These are phyloP conservation scores for Salarias fasciatus DNA, from an alignment of 2,797 vertebrate species.

Conservation along the genomic window DNA sequence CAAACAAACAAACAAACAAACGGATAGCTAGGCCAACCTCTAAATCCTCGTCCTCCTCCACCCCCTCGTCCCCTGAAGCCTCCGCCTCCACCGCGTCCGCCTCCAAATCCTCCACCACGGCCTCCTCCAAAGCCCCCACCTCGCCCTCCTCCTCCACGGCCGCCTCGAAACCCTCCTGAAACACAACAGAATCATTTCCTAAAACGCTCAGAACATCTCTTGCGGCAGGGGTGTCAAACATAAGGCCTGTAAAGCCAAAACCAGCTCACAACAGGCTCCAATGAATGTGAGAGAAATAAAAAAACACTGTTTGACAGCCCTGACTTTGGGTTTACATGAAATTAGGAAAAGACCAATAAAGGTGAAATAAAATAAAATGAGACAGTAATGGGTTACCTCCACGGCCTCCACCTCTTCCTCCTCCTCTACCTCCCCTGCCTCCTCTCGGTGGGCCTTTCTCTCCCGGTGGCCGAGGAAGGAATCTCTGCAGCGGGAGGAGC, in stretches of 20 bases:
- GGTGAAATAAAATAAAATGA: conserved; percentile 2
- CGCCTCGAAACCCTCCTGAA: conserved; percentile 91
- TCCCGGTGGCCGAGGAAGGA: conserved; percentile 94
- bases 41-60: conserved; percentile 88
- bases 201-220: too few species aligned
- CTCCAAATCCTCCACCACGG: conserved; percentile 86
- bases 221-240: too few species aligned
- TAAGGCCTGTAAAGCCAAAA: too few species aligned
- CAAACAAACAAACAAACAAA: too few species aligned
- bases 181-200: too few species aligned
- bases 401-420: conserved; percentile 84
- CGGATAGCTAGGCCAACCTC: too few species aligned
- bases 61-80: conserved; percentile 86
- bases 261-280: too few species aligned
- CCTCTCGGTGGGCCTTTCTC: conserved; percentile 93
- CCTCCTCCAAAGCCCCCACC: conserved; percentile 86
- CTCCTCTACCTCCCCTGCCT: conserved; percentile 87
- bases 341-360: too few species aligned
- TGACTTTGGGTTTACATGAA: too few species aligned
- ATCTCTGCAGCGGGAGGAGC: conserved; percentile 93
- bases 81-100: conserved; percentile 81
- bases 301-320: too few species aligned
- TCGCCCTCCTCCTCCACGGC: conserved; percentile 53
- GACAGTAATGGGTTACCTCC: conserved; percentile 67
- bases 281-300: too few species aligned